phyloP scores from a whole-genome alignment of 2,113 vertebrate species.

The Clarias gariepinus region DNA sequence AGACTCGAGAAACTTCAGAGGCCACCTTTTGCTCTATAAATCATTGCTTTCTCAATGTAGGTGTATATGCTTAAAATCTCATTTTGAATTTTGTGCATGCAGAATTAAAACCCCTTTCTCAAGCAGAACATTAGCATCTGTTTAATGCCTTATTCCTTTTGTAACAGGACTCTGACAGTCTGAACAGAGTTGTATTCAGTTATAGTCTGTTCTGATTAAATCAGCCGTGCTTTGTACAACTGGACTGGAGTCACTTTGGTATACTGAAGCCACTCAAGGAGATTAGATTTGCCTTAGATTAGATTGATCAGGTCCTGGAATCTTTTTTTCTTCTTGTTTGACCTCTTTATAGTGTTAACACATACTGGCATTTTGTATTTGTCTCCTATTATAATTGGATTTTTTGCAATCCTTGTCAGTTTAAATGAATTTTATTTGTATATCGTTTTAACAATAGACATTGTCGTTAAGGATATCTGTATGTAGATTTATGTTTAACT shows the following conservation, averaged over 20 bases:
- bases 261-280: conserved; percentile 31
- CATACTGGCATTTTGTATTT: conserved; percentile 2
- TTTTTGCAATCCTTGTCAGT: background rate
- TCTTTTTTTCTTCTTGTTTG: background rate
- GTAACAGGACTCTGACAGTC: conserved; percentile 32
- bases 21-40: background rate
- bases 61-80: background rate
- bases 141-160: conserved; percentile 5
- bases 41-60: background rate
- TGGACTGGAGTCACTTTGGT: conserved; percentile 38
- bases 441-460: background rate
- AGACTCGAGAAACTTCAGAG: background rate
- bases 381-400: background rate
- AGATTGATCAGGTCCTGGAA: conserved; percentile 36
- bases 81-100: background rate
- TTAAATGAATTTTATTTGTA: background rate
- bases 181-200: conserved; percentile 31
- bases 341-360: conserved; percentile 8
- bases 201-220: conserved; percentile 35
- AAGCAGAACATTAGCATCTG: conserved; percentile 17
- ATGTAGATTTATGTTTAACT: background rate
- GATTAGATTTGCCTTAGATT: conserved; percentile 36
- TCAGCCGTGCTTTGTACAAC: conserved; percentile 22
- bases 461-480: background rate
- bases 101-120: background rate